A percentile compares a stretch with the other conserved stretches of the same genome.
Evolutionary conservation across 1,140 invertebrate species (phyloP).

Genomic region (Liolophura sinensis): DNA sequence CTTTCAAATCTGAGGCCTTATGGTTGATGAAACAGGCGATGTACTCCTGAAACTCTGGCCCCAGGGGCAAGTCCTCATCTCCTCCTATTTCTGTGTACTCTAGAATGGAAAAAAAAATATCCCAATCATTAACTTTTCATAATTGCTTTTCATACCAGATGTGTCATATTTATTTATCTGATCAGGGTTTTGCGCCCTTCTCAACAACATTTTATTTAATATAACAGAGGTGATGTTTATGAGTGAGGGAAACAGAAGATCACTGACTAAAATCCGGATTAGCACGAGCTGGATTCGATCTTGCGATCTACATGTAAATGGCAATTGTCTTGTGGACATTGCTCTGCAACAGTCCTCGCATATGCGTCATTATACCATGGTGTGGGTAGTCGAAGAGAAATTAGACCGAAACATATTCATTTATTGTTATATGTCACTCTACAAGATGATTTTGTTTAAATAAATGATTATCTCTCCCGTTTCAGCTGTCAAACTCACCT

Average conservation of each 20-base stretch:
- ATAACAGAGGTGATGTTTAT: background rate
- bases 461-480: too few relatives aligned
- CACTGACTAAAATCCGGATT: too few relatives aligned
- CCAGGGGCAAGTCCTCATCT: conserved; percentile 44
- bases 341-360: too few relatives aligned
- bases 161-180: background rate
- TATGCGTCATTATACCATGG: too few relatives aligned
- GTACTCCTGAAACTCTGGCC: conserved; percentile 41
- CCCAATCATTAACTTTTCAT: background rate
- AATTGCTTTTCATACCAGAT: background rate
- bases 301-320: too few relatives aligned
- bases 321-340: too few relatives aligned
- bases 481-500: conserved; percentile 14
- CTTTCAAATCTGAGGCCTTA: conserved; percentile 9
- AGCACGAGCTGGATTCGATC: too few relatives aligned
- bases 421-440: too few relatives aligned
- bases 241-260: background rate
- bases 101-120: conserved; percentile 10
- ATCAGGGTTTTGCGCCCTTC: background rate
- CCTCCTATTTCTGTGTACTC: conserved; percentile 42
- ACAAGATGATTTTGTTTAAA: too few relatives aligned
- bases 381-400: too few relatives aligned
- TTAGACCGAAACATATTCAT: too few relatives aligned
- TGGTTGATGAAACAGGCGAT: conserved; percentile 31
- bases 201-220: background rate